Conservation (phyloP, 1,140 invertebrate species). For the Euwallacea fornicatus region DNA sequence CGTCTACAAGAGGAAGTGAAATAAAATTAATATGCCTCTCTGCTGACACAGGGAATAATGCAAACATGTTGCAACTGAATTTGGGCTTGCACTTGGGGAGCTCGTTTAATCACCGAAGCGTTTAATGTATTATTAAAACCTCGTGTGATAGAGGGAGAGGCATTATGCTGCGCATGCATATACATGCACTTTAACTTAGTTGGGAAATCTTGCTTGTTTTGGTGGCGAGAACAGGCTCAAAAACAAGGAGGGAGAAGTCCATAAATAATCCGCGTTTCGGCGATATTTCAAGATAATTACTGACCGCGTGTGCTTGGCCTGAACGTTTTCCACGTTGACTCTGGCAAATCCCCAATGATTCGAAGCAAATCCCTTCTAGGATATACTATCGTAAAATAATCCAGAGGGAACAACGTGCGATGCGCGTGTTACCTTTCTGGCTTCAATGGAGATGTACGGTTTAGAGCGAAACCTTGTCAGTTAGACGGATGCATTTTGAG, state of each 20-base stretch:
- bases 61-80: constrained; percentile 4
- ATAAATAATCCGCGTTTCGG: constrained; percentile 9
- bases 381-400: constrained; percentile 16
- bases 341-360: constrained; percentile 20
- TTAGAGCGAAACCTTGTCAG: neutral
- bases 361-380: constrained; percentile 9
- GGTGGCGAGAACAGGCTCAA: neutral
- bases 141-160: no score
- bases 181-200: no score
- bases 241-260: constrained; percentile 1
- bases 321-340: constrained; percentile 6
- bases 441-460: neutral
- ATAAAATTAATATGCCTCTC: constrained; percentile 16
- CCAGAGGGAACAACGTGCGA: neutral
- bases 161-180: no score
- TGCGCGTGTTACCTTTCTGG: neutral
- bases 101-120: no score
- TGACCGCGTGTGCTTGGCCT: constrained; percentile 6
- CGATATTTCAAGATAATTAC: constrained; percentile 18
- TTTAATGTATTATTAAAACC: no score
- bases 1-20: constrained; percentile 14
- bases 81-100: no score
- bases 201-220: no score
- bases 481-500: neutral
- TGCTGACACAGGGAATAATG: neutral